Conservation (phyloP, 35 echinoderm and acorn worm species). For the Ophiothrix spiculata region DNA sequence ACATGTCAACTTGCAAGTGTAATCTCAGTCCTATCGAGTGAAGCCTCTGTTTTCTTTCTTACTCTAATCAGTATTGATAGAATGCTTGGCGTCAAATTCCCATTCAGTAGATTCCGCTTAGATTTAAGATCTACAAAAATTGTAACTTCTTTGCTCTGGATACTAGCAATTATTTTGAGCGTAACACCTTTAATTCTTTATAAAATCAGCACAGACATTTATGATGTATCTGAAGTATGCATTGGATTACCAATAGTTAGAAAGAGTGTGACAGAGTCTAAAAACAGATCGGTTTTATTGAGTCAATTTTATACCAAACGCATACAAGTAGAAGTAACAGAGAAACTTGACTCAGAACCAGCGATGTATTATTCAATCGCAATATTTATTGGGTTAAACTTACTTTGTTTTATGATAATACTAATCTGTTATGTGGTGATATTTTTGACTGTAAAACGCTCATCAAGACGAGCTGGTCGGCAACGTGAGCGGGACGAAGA, state of each 20-base stretch:
- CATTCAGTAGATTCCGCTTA: conserved; percentile 34
- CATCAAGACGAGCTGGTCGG: background rate
- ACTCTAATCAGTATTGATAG: conserved; percentile 53
- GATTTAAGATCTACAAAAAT: background rate
- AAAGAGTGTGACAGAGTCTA: background rate
- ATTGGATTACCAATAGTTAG: conserved; percentile 30
- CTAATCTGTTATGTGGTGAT: conserved; percentile 33
- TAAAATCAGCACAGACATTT: background rate
- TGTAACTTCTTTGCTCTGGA: conserved; percentile 22
- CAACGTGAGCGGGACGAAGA: background rate
- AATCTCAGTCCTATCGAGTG: conserved; percentile 45
- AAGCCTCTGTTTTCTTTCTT: conserved; percentile 45
- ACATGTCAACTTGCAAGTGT: conserved; percentile 43
- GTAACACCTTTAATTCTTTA: conserved; percentile 10
- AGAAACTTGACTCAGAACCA: conserved; percentile 21
- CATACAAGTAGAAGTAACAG: conserved; percentile 23
- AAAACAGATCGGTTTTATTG: conserved; percentile 13
- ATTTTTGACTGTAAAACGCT: conserved; percentile 31
- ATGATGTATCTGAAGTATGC: conserved; percentile 33
- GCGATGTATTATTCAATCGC: conserved; percentile 35
- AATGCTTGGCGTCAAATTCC: conserved; percentile 35
- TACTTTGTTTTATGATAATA: conserved; percentile 25
- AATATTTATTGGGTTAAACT: conserved; percentile 39
- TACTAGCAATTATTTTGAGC: conserved; percentile 16
- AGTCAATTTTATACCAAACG: conserved; percentile 1